Conservation (phyloP, 1,140 invertebrate species). For the Gryllus bimaculatus region DNA sequence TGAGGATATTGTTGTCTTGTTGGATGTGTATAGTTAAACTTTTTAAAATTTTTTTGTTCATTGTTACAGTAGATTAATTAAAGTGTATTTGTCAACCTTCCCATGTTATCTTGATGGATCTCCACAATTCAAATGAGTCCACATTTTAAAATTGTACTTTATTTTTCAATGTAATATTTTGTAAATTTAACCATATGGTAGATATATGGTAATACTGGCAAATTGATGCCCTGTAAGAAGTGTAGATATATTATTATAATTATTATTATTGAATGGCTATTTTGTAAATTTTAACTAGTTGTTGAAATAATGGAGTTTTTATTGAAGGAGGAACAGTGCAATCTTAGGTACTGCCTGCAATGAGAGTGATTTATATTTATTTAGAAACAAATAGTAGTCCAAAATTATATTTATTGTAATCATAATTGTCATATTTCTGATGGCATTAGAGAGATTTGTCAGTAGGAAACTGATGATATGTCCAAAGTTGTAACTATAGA, state of each 20-base stretch:
- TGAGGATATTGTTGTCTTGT: slow-evolving; percentile 14
- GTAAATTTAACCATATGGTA: background rate
- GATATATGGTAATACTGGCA: background rate
- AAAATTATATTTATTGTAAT: background rate
- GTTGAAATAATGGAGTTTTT: background rate
- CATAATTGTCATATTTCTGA: background rate
- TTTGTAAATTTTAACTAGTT: slow-evolving; percentile 6
- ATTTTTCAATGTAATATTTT: slow-evolving; percentile 6
- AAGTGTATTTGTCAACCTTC: background rate
- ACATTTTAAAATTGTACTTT: slow-evolving; percentile 1
- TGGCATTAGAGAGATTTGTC: background rate
- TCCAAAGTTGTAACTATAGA: background rate
- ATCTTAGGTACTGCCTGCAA: background rate
- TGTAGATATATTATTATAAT: background rate
- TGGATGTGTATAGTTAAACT: slow-evolving; percentile 15
- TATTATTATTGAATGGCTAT: background rate
- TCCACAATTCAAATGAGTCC: background rate
- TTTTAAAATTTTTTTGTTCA: background rate
- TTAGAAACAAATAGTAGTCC: background rate
- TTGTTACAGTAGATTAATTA: background rate
- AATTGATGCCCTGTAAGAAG: background rate
- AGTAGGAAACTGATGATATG: background rate
- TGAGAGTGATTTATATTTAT: background rate
- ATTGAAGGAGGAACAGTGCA: slow-evolving; percentile 1
- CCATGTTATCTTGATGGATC: slow-evolving; percentile 4